Conservation (phyloP, 2,797 vertebrate species). For the Xenopus petersii region DNA sequence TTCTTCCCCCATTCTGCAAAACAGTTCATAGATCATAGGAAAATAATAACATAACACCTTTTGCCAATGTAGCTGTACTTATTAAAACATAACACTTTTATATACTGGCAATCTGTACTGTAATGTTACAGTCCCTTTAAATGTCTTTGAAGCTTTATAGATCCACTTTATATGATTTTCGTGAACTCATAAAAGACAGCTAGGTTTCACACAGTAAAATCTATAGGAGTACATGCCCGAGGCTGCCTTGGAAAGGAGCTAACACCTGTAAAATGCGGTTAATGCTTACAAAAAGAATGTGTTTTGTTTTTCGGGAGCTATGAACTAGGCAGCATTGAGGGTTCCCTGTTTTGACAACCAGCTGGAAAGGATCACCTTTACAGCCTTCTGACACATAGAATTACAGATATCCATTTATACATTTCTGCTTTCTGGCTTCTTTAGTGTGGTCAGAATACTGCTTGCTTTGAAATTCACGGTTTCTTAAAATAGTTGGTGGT, state of each 20-base stretch:
- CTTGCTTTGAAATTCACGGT: slow-evolving; percentile 65
- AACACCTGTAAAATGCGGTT: slow-evolving; percentile 66
- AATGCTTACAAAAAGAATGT: slow-evolving; percentile 55
- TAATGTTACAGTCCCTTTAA: slow-evolving; percentile 4
- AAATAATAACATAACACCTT: too few species aligned
- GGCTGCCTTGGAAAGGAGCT: slow-evolving; percentile 59
- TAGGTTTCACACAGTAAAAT: slow-evolving; percentile 22
- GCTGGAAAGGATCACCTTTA: slow-evolving; percentile 66
- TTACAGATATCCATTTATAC: slow-evolving; percentile 59
- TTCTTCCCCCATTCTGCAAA: too few species aligned
- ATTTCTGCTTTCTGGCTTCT: slow-evolving; percentile 56
- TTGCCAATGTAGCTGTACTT: too few species aligned
- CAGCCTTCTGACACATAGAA: slow-evolving; percentile 57
- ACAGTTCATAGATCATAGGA: too few species aligned
- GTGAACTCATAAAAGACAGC: slow-evolving; percentile 14
- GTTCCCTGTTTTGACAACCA: slow-evolving; percentile 58
- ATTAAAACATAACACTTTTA: background rate
- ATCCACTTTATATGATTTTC: background rate
- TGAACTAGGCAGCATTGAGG: slow-evolving; percentile 48
- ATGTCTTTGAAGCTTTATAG: slow-evolving; percentile 14
- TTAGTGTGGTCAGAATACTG: slow-evolving; percentile 66
- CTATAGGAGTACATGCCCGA: slow-evolving; percentile 2
- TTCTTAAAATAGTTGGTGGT: slow-evolving; percentile 65
- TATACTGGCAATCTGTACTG: background rate
- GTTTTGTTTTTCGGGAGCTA: slow-evolving; percentile 60